A percentile compares a stretch with the other conserved stretches of the same genome.
phyloP scores from a whole-genome alignment of 2,888 invertebrate species.

The Leucoma salicis region DNA sequence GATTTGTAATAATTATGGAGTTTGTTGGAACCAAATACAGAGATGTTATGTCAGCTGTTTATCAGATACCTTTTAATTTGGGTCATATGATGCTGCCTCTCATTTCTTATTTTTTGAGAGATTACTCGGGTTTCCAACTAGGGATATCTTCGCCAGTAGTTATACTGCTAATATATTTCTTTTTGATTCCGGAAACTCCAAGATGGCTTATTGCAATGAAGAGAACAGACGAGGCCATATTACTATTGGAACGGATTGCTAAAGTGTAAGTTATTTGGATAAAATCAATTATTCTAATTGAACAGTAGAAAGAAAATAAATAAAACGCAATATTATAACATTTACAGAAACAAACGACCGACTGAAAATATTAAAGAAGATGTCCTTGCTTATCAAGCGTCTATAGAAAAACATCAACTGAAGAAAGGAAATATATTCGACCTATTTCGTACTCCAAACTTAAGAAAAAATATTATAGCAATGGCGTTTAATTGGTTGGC shows the following conservation, averaged over 20 bases:
- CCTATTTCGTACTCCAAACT: constrained; percentile 86
- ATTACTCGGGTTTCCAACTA: constrained; percentile 85
- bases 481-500: constrained; percentile 91
- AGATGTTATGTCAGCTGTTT: constrained; percentile 83
- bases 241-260: constrained; percentile 85
- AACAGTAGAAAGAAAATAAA: not conserved
- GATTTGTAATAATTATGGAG: constrained; percentile 85
- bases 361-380: constrained; percentile 65
- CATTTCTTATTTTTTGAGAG: constrained; percentile 84
- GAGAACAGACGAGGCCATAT: constrained; percentile 84
- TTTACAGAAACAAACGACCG: constrained; percentile 73
- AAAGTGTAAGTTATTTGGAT: constrained; percentile 56
- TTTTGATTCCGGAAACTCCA: constrained; percentile 89
- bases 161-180: constrained; percentile 84
- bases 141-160: constrained; percentile 83
- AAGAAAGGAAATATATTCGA: constrained; percentile 83
- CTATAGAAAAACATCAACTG: constrained; percentile 49
- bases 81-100: constrained; percentile 85
- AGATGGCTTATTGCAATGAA: constrained; percentile 90
- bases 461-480: constrained; percentile 86
- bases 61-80: constrained; percentile 86
- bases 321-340: not conserved
- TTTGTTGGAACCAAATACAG: constrained; percentile 82
- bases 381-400: constrained; percentile 60
- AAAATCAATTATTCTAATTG: not conserved